These are phyloP conservation scores for Steinernema hermaphroditum DNA, from an alignment of 2,888 invertebrate genomes.

Conservation along the genomic window DNA sequence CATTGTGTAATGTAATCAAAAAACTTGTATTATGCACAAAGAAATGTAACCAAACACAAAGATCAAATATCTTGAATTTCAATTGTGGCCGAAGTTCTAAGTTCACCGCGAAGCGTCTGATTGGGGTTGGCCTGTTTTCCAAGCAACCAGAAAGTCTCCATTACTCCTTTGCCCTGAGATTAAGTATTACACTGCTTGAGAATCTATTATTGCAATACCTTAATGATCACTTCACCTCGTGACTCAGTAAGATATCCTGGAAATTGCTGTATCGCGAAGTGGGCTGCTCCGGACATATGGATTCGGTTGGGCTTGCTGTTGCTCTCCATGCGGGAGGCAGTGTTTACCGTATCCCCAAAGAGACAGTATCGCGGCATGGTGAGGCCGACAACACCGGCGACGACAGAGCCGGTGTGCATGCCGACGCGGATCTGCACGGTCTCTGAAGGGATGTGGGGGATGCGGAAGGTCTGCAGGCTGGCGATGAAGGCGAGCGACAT, in stretches of 20 bases:
- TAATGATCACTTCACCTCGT: background rate
- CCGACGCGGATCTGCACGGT: conserved; percentile 37
- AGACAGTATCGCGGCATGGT: conserved; percentile 44
- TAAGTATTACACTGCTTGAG: background rate
- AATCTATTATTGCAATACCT: background rate
- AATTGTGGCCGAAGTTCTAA: no score
- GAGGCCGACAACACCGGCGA: conserved; percentile 42
- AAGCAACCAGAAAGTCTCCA: background rate
- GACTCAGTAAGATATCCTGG: background rate
- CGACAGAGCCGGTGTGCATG: conserved; percentile 38
- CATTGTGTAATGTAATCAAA: no score
- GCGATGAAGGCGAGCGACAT: no score
- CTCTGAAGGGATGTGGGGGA: conserved; percentile 49
- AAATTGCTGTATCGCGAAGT: background rate
- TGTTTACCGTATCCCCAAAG: conserved; percentile 44
- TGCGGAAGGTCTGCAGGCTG: conserved; percentile 44
- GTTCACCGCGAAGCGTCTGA: no score
- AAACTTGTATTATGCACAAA: no score
- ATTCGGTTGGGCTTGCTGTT: conserved; percentile 10
- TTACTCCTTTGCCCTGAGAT: conserved; percentile 16
- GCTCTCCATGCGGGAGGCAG: conserved; percentile 39
- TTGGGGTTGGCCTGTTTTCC: no score
- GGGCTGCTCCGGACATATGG: background rate
- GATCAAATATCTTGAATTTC: no score
- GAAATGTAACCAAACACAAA: no score